Evolutionary conservation across 2,888 invertebrate genomes (phyloP), one percentile per base, ranked within the genome.

Genomic region (Parochlus steinenii): DNA sequence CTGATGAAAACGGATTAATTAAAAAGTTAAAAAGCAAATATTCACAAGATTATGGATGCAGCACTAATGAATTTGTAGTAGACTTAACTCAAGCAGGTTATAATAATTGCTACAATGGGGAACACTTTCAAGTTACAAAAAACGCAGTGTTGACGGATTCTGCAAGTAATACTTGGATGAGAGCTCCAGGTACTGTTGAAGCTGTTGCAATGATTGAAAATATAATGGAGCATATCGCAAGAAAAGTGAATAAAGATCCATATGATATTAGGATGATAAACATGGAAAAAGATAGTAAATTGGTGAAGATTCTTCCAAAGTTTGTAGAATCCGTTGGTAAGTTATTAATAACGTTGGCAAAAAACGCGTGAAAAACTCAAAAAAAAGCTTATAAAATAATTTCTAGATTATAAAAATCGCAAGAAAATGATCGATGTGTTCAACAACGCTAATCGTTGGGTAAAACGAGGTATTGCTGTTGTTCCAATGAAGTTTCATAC

Each of bases 371-470:
- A n/a, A n/a, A n/a, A n/a, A n/a, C n/a, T n/a, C n/a, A n/a, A n/a
- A n/a, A n/a, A n/a, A n/a, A n/a, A n/a, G n/a, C n/a, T 25, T 12
- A 25, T 25, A 11, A 29, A 29, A 16, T 15, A n/a, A 16, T 15
- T 20, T 30, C 52, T 65, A 1, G 64, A 74, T 28, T 75, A 72
- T 45, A 56, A 63, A 1, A 48, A 55, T 6, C 59, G 78, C 7
- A 65, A 62, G 43, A 52, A 54, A 37, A 64, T 62, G 26, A 62
- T 76, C 3, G 56, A 63, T 11, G 49, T 56, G 6, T 77, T 71
- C 47, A 82, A 82, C 47, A 57, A 58, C 43, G 63, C 64, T 33
- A 82, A 86, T 55, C 62, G 77, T 10, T 87, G 86, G 86, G 78
- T 69, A 46, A 87, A 87, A 51, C 67, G 69, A 23, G 87, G 79